These are phyloP conservation scores for Xerus inauris DNA, from an alignment of 2,113 vertebrate species.

Conservation along the genomic window DNA sequence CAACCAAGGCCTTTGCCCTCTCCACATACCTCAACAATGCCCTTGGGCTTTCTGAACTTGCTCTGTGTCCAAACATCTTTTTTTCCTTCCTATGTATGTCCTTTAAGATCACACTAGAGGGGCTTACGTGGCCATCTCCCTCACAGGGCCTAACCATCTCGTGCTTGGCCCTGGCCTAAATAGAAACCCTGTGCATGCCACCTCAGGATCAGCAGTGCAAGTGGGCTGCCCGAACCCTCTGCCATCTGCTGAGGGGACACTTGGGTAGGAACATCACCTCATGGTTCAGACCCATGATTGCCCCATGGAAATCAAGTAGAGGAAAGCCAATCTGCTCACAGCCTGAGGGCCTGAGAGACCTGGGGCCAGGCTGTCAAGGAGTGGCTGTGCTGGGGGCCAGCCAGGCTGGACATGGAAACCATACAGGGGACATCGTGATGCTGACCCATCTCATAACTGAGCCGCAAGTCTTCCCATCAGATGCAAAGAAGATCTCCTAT, in stretches of 20 bases:
- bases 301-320: background rate
- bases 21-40: background rate
- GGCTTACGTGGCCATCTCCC: background rate
- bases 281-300: background rate
- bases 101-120: background rate
- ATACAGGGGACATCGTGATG: background rate
- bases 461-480: background rate
- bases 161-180: background rate
- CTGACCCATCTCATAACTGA: background rate
- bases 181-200: background rate
- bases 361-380: constrained; percentile 4
- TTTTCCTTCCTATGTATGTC: background rate
- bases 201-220: background rate
- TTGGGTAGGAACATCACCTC: background rate
- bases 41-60: background rate
- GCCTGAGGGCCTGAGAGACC: background rate
- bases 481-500: background rate
- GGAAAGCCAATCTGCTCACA: background rate
- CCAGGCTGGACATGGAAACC: background rate
- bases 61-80: background rate
- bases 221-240: background rate
- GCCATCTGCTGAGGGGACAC: background rate
- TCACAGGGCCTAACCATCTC: background rate
- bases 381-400: background rate
- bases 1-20: background rate